Percentiles rank a stretch among this genome's conserved stretches.
Conservation (phyloP, 2,797 vertebrate species). For the Staurois parvus region DNA sequence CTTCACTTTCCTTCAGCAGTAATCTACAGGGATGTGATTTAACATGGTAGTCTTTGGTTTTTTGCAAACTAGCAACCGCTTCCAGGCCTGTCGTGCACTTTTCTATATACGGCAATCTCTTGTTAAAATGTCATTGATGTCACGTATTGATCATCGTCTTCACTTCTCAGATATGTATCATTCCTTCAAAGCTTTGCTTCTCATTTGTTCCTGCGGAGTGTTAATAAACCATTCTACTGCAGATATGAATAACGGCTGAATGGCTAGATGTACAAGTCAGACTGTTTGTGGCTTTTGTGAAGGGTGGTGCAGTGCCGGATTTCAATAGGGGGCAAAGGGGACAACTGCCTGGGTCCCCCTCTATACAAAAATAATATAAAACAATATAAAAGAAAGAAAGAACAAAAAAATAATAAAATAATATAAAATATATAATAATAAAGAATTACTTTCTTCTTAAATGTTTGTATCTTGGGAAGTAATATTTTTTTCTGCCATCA, state of each 20-base stretch:
- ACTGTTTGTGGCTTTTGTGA: too few relatives aligned
- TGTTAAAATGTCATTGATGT: slow-evolving; percentile 32
- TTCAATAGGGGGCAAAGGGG: too few relatives aligned
- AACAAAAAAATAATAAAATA: too few relatives aligned
- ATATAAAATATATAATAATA: too few relatives aligned
- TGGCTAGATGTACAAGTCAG: too few relatives aligned
- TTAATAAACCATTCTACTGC: not conserved
- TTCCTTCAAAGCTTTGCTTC: not conserved
- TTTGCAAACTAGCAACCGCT: not conserved
- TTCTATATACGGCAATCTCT: not conserved
- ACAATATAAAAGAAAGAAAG: too few relatives aligned
- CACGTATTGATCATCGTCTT: slow-evolving; percentile 14
- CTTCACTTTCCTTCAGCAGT: slow-evolving; percentile 1
- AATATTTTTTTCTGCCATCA: too few relatives aligned
- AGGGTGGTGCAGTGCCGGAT: too few relatives aligned
- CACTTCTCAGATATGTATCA: not conserved
- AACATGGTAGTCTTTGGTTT: slow-evolving; percentile 15
- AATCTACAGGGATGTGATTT: slow-evolving; percentile 33
- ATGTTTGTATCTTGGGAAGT: too few relatives aligned
- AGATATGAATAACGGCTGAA: not conserved
- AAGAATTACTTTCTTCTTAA: too few relatives aligned
- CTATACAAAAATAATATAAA: too few relatives aligned
- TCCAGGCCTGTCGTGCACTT: not conserved
- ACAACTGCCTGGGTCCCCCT: too few relatives aligned
- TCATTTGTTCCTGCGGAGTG: not conserved